Percentiles rank a stretch among this genome's conserved stretches.
Conservation (phyloP, 2,113 vertebrate genomes). For the Cochlearius cochlearius region DNA sequence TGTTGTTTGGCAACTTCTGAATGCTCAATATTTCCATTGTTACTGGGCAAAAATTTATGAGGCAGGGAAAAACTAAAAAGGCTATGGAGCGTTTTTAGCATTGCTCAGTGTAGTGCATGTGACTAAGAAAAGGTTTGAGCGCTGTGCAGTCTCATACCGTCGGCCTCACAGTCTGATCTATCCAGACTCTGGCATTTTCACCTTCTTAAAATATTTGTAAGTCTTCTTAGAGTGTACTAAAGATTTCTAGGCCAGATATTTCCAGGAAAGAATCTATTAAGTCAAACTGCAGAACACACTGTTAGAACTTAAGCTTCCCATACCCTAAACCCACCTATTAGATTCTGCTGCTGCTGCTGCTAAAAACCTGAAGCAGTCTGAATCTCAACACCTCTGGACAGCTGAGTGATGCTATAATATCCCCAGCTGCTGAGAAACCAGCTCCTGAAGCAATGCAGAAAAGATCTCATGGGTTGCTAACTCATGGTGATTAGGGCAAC, state of each 20-base stretch:
- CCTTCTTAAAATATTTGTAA: not conserved
- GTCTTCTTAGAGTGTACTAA: not conserved
- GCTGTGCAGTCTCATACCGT: not conserved
- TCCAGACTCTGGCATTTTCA: not conserved
- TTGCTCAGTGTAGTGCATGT: not conserved
- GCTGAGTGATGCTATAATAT: not conserved
- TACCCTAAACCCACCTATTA: not conserved
- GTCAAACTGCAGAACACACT: not conserved
- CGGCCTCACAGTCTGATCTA: not conserved
- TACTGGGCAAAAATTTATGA: not conserved
- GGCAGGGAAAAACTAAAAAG: not conserved
- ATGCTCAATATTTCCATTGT: not conserved
- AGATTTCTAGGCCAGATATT: not conserved
- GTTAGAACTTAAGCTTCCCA: not conserved
- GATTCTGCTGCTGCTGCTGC: not conserved
- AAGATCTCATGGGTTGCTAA: not conserved
- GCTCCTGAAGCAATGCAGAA: not conserved
- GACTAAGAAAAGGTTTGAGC: not conserved
- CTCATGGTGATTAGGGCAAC: not conserved
- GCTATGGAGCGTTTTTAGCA: not conserved
- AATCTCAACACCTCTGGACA: not conserved
- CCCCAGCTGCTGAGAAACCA: not conserved
- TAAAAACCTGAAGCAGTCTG: not conserved
- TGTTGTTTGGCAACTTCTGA: not conserved
- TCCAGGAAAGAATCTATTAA: not conserved